Conservation (phyloP, 2,888 invertebrate genomes). For the Eristalinus sepulchralis region DNA sequence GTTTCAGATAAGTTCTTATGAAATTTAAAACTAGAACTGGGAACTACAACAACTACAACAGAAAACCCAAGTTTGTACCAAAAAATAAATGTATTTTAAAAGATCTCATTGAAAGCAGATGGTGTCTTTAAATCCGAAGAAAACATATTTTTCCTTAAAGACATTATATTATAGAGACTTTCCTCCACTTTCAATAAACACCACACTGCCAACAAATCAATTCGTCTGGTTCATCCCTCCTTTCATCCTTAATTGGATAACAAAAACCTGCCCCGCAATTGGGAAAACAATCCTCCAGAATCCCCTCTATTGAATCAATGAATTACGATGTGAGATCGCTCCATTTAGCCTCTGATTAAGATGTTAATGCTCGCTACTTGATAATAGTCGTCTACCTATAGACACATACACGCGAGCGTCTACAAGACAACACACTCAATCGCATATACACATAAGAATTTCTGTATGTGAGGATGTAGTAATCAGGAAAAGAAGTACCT, state of each 20-base stretch:
- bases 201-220: conserved; percentile 6
- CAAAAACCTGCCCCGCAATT: conserved; percentile 5
- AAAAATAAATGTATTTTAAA: no score
- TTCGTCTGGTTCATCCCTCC: conserved; percentile 25
- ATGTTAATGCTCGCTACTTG: conserved; percentile 19
- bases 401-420: not conserved
- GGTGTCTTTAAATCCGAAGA: not conserved
- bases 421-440: not conserved
- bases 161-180: not conserved
- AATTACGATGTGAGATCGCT: conserved; percentile 55
- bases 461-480: not conserved
- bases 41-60: no score
- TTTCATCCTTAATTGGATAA: conserved; percentile 35
- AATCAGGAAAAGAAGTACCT: conserved; percentile 21
- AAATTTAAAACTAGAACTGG: no score
- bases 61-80: no score
- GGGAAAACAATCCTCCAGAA: conserved; percentile 21
- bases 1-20: no score
- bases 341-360: conserved; percentile 60
- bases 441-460: not conserved
- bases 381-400: not conserved
- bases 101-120: no score
- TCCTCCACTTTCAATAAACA: not conserved
- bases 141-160: not conserved
- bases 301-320: conserved; percentile 20